These are phyloP conservation scores for Perizoma flavofasciatum DNA, from an alignment of 2,888 invertebrate species.

Conservation along the genomic window DNA sequence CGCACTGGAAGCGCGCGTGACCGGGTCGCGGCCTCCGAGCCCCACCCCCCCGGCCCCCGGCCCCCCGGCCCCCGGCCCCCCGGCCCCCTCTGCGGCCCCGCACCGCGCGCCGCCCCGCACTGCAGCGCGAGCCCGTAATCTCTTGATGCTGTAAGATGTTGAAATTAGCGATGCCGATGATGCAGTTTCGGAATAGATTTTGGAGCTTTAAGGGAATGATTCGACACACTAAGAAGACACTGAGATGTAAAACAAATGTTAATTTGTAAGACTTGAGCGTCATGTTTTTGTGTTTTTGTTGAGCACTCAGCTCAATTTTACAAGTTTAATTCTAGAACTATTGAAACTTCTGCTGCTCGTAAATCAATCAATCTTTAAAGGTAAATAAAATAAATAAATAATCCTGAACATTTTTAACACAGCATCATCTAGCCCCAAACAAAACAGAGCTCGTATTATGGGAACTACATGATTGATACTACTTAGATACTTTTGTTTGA, in stretches of 20 bases:
- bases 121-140: constrained; percentile 58
- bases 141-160: constrained; percentile 78
- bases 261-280: not conserved
- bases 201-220: not conserved
- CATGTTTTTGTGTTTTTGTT: no score
- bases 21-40: constrained; percentile 67
- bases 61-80: constrained; percentile 39
- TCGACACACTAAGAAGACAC: no score
- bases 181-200: constrained; percentile 70
- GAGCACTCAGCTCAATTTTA: no score
- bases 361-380: no score
- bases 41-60: constrained; percentile 25
- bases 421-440: no score
- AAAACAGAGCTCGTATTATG: no score
- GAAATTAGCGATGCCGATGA: constrained; percentile 70
- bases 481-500: no score
- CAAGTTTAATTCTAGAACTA: no score
- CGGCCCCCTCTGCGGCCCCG: constrained; percentile 45
- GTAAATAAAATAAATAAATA: no score
- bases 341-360: no score
- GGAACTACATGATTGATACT: no score
- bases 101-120: constrained; percentile 47
- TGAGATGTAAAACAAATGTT: not conserved
- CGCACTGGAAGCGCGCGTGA: constrained; percentile 73
- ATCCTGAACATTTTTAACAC: no score